A percentile compares a stretch with the other conserved stretches of the same genome.
Evolutionary conservation across 92 coral and sea anemone genomes (phyloP).

Genomic region (Galaxea fascicularis): DNA sequence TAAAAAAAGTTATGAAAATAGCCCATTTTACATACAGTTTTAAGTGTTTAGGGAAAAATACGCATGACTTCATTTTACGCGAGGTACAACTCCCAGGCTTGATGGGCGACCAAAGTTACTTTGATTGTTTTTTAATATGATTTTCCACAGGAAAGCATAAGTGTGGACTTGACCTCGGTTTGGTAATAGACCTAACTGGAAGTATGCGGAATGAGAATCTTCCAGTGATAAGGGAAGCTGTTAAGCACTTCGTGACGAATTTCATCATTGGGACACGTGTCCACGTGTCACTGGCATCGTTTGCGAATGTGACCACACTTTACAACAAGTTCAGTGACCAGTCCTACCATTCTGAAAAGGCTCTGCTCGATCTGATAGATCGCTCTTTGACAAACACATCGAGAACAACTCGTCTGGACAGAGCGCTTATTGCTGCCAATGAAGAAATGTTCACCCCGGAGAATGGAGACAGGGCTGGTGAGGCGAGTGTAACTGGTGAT

Average conservation of each 20-base stretch:
- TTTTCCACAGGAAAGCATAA: not conserved
- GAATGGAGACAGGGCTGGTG: too few species aligned
- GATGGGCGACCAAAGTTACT: too few species aligned
- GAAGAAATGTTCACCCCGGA: not conserved
- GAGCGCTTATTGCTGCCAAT: not conserved
- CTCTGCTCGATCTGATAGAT: not conserved
- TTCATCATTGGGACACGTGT: not conserved
- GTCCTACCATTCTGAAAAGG: not conserved
- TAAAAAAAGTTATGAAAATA: too few species aligned
- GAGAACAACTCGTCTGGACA: not conserved
- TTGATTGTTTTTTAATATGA: too few species aligned
- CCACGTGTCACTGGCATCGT: not conserved
- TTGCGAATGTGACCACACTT: not conserved
- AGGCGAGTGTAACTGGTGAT: too few species aligned
- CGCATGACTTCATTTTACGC: too few species aligned
- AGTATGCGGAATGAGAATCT: not conserved
- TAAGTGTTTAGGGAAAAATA: too few species aligned
- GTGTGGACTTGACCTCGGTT: conserved; percentile 2
- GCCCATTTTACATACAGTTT: too few species aligned
- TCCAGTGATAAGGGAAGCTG: not conserved
- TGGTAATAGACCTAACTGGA: not conserved
- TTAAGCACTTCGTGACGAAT: not conserved
- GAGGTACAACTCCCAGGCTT: too few species aligned
- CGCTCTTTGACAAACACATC: not conserved
- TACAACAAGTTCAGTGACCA: not conserved